Base-by-base conservation (phyloP, 2,888 invertebrate genomes). In the Zaprionus obscuricornis region DNA sequence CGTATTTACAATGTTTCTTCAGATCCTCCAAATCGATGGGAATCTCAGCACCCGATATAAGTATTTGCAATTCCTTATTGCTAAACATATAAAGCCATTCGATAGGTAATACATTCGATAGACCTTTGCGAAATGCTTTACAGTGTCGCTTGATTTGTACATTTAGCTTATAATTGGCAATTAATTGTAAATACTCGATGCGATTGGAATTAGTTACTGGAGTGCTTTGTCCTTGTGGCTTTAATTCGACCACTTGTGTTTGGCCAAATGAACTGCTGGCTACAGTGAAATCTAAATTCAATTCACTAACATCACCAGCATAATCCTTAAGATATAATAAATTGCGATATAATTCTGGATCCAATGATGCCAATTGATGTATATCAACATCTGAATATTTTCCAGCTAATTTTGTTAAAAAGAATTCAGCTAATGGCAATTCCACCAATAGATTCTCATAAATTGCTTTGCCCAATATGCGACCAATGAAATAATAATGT, bases 51-150 rank as follows among this genome's bases (percentile, higher is more conserved):
- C 99, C 99, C 0, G 98, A 98, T 65, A 99, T 96, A n/a, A 99
- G 92, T 52, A 97, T 95, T 90, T 99, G 98, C 56, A 99, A 91
- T 90, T 99, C 99, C 68, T 96, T 95, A 84, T 97, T 92, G 62
- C 95, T 96, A 91, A 99, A 99, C 94, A 99, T 95, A 54, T 96
- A 94, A 70, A 99, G 91, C 98, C 98, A 99, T 70, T 97, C 95
- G 13, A 96, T 92, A 39, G 96, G 95, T 46, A 99, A 93, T 1
- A 99, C 97, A 74, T 97, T 96, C 40, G 96, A 95, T 51, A 99
- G 92, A 0, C 98, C 98, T 75, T 95, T 93, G 49, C 96, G 94
- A 90, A 98, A 98, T 17, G 97, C 96, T 43, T 92, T 92, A 85
- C 97, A 97, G 86, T 98, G 98, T 5, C 94, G 92, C 37, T 95